Evolutionary conservation across 2,113 vertebrate species (phyloP).

Genomic region (Scomber japonicus): DNA sequence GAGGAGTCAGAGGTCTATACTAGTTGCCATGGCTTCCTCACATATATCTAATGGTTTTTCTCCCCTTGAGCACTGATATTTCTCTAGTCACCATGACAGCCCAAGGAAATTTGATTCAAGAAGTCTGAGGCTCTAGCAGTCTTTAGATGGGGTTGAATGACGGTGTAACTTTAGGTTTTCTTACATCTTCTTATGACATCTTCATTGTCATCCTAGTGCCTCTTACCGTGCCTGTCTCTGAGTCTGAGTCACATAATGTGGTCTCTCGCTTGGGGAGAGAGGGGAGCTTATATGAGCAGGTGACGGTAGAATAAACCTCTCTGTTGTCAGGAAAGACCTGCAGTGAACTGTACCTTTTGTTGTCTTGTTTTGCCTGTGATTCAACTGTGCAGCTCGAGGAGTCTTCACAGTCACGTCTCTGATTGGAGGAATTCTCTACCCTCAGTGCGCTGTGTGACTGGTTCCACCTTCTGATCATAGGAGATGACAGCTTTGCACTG

Average conservation of each 20-base stretch:
- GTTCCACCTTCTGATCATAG: background rate
- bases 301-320: constrained; percentile 49
- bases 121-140: background rate
- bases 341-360: constrained; percentile 34
- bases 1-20: background rate
- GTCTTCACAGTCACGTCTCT: constrained; percentile 44
- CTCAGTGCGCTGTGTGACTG: background rate
- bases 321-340: constrained; percentile 37
- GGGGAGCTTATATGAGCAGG: constrained; percentile 30
- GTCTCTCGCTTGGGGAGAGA: background rate
- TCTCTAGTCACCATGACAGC: background rate
- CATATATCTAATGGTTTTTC: background rate
- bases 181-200: constrained; percentile 17
- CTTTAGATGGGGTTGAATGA: background rate
- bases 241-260: background rate
- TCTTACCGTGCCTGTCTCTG: constrained; percentile 14
- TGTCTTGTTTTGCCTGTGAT: constrained; percentile 53
- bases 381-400: background rate
- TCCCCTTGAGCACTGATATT: background rate
- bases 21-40: constrained; percentile 12
- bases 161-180: background rate
- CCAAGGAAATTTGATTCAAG: background rate
- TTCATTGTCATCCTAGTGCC: background rate
- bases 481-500: constrained; percentile 3
- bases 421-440: constrained; percentile 18